These are phyloP conservation scores for Andrena camellia DNA, from an alignment of 2,888 invertebrate species.

Conservation along the genomic window DNA sequence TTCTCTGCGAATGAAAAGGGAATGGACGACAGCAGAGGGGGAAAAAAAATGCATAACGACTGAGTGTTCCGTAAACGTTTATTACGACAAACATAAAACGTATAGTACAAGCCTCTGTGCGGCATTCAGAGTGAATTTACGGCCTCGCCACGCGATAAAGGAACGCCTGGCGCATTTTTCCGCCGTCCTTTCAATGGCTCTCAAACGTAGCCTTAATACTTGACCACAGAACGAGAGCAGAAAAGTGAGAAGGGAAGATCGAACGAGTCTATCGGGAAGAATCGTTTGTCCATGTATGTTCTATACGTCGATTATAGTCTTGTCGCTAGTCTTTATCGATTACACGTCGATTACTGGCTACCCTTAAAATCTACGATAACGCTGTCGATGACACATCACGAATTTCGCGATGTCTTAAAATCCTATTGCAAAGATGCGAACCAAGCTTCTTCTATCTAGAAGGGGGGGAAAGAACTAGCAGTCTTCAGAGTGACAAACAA, in stretches of 20 bases:
- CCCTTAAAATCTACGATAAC: slow-evolving; percentile 37
- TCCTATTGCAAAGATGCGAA: no score
- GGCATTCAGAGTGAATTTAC: slow-evolving; percentile 66
- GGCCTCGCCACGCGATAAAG: slow-evolving; percentile 51
- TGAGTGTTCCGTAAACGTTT: slow-evolving; percentile 64
- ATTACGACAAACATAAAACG: slow-evolving; percentile 64
- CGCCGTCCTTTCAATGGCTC: slow-evolving; percentile 24
- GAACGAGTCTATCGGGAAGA: background rate
- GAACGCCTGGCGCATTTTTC: slow-evolving; percentile 43
- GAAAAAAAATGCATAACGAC: background rate
- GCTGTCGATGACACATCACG: slow-evolving; percentile 7
- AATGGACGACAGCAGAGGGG: background rate
- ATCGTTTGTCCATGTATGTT: slow-evolving; percentile 8
- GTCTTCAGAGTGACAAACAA: no score
- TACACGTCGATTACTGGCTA: slow-evolving; percentile 36
- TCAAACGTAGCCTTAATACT: slow-evolving; percentile 15
- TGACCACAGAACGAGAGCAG: background rate
- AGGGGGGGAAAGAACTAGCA: no score
- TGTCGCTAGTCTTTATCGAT: slow-evolving; percentile 35
- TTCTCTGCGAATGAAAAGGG: background rate
- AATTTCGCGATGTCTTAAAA: no score
- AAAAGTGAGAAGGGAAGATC: background rate
- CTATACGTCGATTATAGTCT: slow-evolving; percentile 35
- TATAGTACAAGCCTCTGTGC: slow-evolving; percentile 73
- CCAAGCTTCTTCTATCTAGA: no score